Base-by-base conservation (phyloP, 2,888 invertebrate genomes). In the Slavum lentiscoides region DNA sequence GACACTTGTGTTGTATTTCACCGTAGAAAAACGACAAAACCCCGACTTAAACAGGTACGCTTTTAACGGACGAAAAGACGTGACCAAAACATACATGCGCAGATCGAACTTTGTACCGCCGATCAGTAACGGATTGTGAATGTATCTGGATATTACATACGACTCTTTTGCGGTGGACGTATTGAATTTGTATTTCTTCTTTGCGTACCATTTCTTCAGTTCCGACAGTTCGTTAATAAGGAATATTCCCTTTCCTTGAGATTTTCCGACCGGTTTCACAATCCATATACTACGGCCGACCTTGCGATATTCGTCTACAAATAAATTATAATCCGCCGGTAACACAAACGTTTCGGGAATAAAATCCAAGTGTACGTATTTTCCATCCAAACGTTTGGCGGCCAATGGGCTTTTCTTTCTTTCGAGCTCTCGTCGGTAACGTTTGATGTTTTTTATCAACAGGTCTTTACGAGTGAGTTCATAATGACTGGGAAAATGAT, bases 61-160 rank as follows among this genome's bases (percentile, higher is more conserved):
- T 87, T 97, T 96, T 82, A 97, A 88, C 30, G 97, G 97, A 76
- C 95, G 91, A 86, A 96, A 97, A 7, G 96, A 96, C 61, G 96
- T 95, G 70, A 97, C 96, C 83, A 97, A 88, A 77, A 97, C 95
- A 86, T 96, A 97, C 70, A 97, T 89, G 84, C 97, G 90, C 81
- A 97, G 90, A 88, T 97, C 97, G 86, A 97, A 97, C 88, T 97
- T 97, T 88, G 97, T 96, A 9, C 97, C 97, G 64, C 97, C 96
- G 86, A 97, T 97, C 84, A 97, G 88, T 74, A 97, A 88, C 13
- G 97, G 97, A 88, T 97, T 96, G 85, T 96, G 95, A 84, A 97
- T 97, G 86, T 97, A 97, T 84, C 92, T 92, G n/a, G 96, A 97
- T 86, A 98, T 97, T 70, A 97, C 97, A 87, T 97, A 97, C 84